Conservation (phyloP, 1,140 invertebrate genomes). For the Maconellicoccus hirsutus region DNA sequence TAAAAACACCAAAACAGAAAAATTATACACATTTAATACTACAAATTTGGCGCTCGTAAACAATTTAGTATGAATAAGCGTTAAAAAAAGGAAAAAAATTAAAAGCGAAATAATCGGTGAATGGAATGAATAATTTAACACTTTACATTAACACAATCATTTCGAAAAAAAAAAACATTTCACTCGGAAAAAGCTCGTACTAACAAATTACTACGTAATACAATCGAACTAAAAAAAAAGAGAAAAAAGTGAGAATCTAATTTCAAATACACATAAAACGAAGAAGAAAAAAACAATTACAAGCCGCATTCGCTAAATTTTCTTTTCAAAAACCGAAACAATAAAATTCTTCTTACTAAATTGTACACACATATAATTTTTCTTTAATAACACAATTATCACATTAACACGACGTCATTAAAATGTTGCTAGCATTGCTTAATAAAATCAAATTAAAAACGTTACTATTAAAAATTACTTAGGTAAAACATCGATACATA, state of each 20-base stretch:
- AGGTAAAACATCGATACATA: not conserved
- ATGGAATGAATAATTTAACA: not conserved
- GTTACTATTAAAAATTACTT: not conserved
- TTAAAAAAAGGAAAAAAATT: not conserved
- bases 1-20: not conserved
- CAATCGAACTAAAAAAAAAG: too few species aligned
- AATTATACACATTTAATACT: slow-evolving; percentile 6
- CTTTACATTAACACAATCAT: not conserved
- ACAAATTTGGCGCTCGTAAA: slow-evolving; percentile 3
- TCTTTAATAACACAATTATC: slow-evolving; percentile 11
- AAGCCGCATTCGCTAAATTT: too few species aligned
- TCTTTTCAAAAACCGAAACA: not conserved
- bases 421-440: slow-evolving; percentile 15
- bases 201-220: too few species aligned
- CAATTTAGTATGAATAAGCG: not conserved
- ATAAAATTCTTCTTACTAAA: not conserved
- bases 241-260: too few species aligned
- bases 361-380: not conserved
- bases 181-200: not conserved
- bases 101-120: not conserved
- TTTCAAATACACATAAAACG: too few species aligned
- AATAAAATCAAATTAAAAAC: not conserved
- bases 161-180: not conserved
- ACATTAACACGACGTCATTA: slow-evolving; percentile 20
- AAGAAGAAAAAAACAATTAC: not conserved